Evolutionary conservation across 1,140 invertebrate species (phyloP).

Genomic region (Cephus cinctus): DNA sequence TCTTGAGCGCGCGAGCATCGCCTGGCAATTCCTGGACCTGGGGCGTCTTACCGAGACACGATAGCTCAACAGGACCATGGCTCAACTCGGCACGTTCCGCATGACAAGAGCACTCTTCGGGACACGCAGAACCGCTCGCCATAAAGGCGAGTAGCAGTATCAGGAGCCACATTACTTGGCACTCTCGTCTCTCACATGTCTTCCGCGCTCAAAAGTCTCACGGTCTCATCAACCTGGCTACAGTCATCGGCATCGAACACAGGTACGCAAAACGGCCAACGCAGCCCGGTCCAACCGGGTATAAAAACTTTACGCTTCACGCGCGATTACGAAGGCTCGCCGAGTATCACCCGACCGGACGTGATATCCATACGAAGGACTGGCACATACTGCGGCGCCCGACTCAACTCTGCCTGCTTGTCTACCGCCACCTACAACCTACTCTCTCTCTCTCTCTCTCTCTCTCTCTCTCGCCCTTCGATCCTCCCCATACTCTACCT

Average conservation of each 20-base stretch:
- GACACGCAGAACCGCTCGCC: constrained; percentile 43
- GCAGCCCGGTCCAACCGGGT: not conserved
- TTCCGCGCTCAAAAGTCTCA: constrained; percentile 13
- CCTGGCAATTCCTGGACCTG: too few relatives aligned
- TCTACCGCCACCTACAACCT: constrained; percentile 28
- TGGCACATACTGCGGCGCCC: constrained; percentile 44
- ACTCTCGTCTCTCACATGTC: constrained; percentile 35
- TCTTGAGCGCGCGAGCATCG: not conserved
- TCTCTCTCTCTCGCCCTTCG: constrained; percentile 7
- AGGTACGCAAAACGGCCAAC: not conserved
- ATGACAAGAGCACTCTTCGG: constrained; percentile 38
- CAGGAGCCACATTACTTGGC: constrained; percentile 43
- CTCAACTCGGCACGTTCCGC: too few relatives aligned
- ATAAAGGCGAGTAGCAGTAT: constrained; percentile 42
- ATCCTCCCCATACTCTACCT: constrained; percentile 8
- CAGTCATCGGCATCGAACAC: too few relatives aligned
- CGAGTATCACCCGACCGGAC: constrained; percentile 11
- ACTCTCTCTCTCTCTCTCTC: not conserved
- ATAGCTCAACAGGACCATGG: too few relatives aligned
- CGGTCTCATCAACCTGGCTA: too few relatives aligned
- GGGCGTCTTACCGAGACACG: too few relatives aligned
- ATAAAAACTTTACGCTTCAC: not conserved
- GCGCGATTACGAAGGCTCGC: not conserved
- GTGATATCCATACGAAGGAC: constrained; percentile 43
- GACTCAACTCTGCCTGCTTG: constrained; percentile 22